phyloP scores from a whole-genome alignment of 2,113 vertebrate species.

The Alligator sinensis region DNA sequence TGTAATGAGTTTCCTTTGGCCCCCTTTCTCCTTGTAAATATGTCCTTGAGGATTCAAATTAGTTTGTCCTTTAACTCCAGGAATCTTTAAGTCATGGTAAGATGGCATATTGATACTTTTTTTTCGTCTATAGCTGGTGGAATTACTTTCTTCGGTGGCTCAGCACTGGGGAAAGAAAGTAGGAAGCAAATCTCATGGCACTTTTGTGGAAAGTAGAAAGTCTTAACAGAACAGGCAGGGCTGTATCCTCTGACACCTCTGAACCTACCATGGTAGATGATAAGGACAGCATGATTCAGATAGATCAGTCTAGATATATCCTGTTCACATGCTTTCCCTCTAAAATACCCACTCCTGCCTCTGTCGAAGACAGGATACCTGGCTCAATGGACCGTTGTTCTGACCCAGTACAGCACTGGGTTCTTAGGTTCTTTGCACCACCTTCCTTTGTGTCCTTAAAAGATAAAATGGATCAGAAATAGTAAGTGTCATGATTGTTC shows the following conservation, averaged over 20 bases:
- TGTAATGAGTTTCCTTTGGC: accelerated
- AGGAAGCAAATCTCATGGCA: background rate
- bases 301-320: no score
- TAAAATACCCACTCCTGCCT: no score
- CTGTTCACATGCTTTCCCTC: no score
- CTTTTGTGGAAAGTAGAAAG: background rate
- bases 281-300: no score
- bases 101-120: background rate
- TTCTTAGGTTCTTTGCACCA: slow-evolving; percentile 33
- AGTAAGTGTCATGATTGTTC: background rate
- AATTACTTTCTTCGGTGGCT: background rate
- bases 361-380: no score
- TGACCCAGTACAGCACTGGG: background rate
- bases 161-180: background rate
- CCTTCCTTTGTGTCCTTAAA: background rate
- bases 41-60: background rate
- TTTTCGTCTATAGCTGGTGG: background rate
- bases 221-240: no score
- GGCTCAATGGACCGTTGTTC: no score
- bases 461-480: background rate
- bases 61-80: background rate
- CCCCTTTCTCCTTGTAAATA: background rate
- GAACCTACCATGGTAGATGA: no score
- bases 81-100: background rate
- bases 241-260: no score